phyloP scores from a whole-genome alignment of 2,113 vertebrate species.

The Eubucco bourcierii region DNA sequence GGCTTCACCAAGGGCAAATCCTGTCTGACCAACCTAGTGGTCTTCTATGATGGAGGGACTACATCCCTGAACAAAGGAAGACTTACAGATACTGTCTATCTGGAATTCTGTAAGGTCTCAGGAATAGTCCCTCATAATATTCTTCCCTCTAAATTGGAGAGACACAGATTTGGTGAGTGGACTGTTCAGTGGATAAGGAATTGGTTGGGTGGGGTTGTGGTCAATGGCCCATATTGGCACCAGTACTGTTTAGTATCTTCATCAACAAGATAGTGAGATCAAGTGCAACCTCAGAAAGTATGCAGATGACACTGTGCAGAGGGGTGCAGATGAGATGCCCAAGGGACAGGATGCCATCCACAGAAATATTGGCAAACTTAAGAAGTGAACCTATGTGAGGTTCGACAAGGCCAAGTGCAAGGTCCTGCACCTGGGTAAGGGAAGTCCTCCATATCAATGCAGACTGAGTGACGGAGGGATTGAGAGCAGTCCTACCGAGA shows the following conservation, averaged over 20 bases:
- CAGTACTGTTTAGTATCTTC: neutral
- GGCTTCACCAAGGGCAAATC: neutral
- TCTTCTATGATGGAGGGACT: neutral
- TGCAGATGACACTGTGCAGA: neutral
- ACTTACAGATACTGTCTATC: neutral
- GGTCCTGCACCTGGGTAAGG: neutral
- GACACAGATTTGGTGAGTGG: no score
- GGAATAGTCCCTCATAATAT: neutral
- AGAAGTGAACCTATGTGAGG: neutral
- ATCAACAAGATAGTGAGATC: neutral
- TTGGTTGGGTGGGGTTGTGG: neutral
- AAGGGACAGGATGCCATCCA: neutral
- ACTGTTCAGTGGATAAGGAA: neutral
- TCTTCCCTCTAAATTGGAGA: neutral
- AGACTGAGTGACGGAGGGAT: neutral
- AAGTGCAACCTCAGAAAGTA: neutral
- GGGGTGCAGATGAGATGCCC: neutral
- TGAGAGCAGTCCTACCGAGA: neutral
- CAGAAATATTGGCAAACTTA: neutral
- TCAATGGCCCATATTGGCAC: neutral
- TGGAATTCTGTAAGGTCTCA: neutral
- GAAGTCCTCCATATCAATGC: neutral
- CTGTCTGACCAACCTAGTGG: neutral
- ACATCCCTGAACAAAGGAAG: neutral
- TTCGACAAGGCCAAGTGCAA: neutral